Conservation (phyloP, 2,113 vertebrate genomes). For the Romanogobio albipinnatus region DNA sequence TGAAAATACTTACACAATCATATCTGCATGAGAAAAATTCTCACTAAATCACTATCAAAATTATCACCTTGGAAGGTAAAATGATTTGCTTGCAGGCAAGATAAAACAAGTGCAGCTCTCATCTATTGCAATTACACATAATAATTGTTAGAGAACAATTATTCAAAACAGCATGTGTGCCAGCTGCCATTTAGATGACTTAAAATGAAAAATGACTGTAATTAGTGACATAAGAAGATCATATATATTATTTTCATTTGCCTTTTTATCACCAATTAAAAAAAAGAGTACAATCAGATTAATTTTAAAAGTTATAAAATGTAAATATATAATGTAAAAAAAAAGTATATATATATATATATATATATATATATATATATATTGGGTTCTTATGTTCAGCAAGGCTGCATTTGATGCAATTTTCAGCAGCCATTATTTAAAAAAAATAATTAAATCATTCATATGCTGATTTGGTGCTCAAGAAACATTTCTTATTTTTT, state of each 20-base stretch:
- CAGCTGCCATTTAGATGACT: neutral
- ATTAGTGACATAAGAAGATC: neutral
- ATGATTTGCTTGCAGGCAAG: neutral
- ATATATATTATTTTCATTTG: neutral
- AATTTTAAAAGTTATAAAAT: neutral
- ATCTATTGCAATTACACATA: conserved; percentile 8
- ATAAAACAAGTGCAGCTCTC: conserved; percentile 7
- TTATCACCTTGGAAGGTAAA: neutral
- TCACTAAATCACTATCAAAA: neutral
- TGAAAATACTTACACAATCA: conserved; percentile 1
- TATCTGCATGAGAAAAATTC: neutral
- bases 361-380: neutral
- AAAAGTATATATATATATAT: neutral
- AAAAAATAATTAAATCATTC: neutral
- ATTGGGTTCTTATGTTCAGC: neutral
- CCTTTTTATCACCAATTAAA: neutral
- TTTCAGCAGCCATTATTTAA: neutral
- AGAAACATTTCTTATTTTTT: neutral
- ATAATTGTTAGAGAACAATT: conserved; percentile 20
- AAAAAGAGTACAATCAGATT: neutral
- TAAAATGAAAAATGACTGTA: neutral
- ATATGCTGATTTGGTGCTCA: neutral
- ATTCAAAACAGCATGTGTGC: conserved; percentile 36
- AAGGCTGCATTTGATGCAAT: neutral
- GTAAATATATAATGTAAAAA: neutral